Conservation (phyloP, 1,140 invertebrate species). For the Augochlora pura region DNA sequence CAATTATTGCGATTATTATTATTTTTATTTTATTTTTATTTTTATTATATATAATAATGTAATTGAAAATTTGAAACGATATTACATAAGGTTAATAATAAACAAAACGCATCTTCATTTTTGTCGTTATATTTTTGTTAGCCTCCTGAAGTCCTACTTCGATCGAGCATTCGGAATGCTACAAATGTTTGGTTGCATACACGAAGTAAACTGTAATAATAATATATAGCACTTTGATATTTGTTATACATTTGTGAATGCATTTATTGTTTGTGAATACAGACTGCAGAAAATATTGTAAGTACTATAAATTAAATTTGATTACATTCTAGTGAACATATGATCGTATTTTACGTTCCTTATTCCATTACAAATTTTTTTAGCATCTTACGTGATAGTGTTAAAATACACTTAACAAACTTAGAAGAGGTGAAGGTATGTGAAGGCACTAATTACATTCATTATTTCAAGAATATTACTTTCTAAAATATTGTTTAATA, state of each 20-base stretch:
- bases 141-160: constrained; percentile 15
- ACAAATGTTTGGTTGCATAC: background rate
- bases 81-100: constrained; percentile 81
- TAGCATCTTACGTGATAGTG: background rate
- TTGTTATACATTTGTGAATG: constrained; percentile 16
- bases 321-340: constrained; percentile 22
- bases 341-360: constrained; percentile 10
- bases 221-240: background rate
- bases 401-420: background rate
- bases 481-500: too few relatives aligned
- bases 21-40: constrained; percentile 72
- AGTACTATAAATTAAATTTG: constrained; percentile 37
- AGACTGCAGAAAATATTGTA: constrained; percentile 29
- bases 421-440: background rate
- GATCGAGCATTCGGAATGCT: background rate
- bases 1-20: constrained; percentile 68
- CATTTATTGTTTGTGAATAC: constrained; percentile 13
- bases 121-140: constrained; percentile 63
- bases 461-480: too few relatives aligned
- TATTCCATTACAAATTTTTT: background rate
- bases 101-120: constrained; percentile 78
- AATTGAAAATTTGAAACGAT: constrained; percentile 80
- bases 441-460: too few relatives aligned
- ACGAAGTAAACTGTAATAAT: background rate
- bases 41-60: constrained; percentile 79